A percentile compares a stretch with the other conserved stretches of the same genome.
Conservation (phyloP, 2,113 vertebrate genomes). For the Eulemur macaco region DNA sequence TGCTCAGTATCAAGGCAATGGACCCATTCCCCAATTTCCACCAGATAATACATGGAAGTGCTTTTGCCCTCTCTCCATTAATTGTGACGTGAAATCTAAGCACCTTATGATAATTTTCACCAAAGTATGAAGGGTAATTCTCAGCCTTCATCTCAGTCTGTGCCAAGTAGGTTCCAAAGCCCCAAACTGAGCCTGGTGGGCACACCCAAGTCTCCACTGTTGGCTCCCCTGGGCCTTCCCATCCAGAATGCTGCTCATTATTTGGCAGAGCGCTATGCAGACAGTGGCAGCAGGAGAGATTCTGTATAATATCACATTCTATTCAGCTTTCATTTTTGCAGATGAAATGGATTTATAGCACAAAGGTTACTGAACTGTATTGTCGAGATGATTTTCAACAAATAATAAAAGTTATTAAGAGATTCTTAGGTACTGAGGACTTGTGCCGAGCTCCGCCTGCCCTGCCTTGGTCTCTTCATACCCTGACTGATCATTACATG, state of each 20-base stretch:
- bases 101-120: not conserved
- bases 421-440: conserved; percentile 67
- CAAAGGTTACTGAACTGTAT: conserved; percentile 69
- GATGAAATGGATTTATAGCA: conserved; percentile 72
- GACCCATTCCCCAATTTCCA: not conserved
- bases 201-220: not conserved
- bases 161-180: not conserved
- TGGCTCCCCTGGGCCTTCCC: not conserved
- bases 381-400: conserved; percentile 78
- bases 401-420: conserved; percentile 80
- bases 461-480: conserved; percentile 70
- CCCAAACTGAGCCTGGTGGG: not conserved
- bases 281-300: not conserved
- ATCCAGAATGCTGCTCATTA: not conserved
- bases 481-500: conserved; percentile 66
- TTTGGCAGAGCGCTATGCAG: conserved; percentile 37
- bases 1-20: not conserved
- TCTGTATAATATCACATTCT: conserved; percentile 54
- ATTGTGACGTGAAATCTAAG: not conserved
- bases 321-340: conserved; percentile 69
- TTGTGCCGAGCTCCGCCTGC: not conserved
- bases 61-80: not conserved
- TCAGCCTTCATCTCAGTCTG: not conserved
- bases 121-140: not conserved
- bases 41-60: not conserved